These are phyloP conservation scores for Bombus affinis DNA, from an alignment of 1,140 invertebrate species.

Conservation along the genomic window DNA sequence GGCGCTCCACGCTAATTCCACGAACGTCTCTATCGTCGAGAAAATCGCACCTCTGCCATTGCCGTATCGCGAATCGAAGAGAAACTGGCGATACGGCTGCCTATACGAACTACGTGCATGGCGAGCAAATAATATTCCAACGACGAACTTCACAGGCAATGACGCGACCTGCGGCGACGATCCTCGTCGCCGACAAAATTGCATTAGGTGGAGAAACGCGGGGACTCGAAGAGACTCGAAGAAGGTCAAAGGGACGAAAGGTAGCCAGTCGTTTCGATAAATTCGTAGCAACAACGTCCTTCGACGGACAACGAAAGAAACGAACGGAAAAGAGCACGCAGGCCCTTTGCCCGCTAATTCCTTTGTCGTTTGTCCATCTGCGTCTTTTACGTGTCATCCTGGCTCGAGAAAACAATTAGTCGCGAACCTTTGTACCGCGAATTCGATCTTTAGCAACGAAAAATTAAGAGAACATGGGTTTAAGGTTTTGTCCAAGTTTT, in stretches of 20 bases:
- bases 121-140: neutral
- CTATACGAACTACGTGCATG: constrained; percentile 8
- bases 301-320: neutral
- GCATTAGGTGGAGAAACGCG: constrained; percentile 20
- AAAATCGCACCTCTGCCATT: too few relatives aligned
- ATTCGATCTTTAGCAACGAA: neutral
- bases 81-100: too few relatives aligned
- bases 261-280: neutral
- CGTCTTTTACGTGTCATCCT: neutral
- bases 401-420: constrained; percentile 44
- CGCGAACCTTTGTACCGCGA: neutral
- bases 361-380: neutral
- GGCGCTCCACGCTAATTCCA: constrained; percentile 10
- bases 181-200: constrained; percentile 4
- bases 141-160: too few relatives aligned
- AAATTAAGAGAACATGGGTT: neutral
- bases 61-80: too few relatives aligned
- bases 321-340: neutral
- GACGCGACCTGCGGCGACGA: neutral
- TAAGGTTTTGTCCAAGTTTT: neutral
- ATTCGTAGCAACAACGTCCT: neutral
- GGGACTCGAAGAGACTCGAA: neutral
- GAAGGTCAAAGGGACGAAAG: neutral
- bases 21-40: neutral
- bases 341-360: constrained; percentile 35